A percentile compares a stretch with the other conserved stretches of the same genome.
Conservation (phyloP, 30 jellyfish, hydroid and myxozoan species). For the Aurelia coerulea region DNA sequence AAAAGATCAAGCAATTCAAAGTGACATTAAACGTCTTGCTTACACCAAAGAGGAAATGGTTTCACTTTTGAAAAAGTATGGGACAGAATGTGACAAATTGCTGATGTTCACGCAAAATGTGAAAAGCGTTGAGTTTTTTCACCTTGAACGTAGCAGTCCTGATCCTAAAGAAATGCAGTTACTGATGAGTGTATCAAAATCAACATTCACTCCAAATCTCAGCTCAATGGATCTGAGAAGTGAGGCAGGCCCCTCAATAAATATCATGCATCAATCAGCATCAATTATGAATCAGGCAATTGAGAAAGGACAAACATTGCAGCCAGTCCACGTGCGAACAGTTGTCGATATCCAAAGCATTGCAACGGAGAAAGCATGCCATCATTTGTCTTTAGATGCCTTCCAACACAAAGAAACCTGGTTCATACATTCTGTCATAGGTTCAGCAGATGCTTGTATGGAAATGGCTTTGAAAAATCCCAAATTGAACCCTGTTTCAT, state of each 20-base stretch:
- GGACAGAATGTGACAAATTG: conserved; percentile 30
- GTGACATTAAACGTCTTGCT: conserved; percentile 62
- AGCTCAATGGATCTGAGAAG: not conserved
- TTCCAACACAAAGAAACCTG: not conserved
- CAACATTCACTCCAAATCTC: not conserved
- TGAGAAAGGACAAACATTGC: not conserved
- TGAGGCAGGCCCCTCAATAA: not conserved
- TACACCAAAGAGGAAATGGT: conserved; percentile 64
- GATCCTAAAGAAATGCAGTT: conserved; percentile 34
- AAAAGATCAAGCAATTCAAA: conserved; percentile 34
- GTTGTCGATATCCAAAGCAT: not conserved
- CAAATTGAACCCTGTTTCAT: conserved; percentile 35
- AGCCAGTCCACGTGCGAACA: not conserved
- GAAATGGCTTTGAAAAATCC: conserved; percentile 30
- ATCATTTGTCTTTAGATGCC: no score
- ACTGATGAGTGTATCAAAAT: conserved; percentile 1
- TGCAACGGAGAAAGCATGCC: not conserved
- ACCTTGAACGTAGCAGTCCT: conserved; percentile 18
- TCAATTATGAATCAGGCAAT: not conserved
- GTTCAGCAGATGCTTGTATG: conserved; percentile 9
- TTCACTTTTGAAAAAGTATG: conserved; percentile 36
- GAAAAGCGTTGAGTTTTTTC: conserved; percentile 19
- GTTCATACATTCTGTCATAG: conserved; percentile 22
- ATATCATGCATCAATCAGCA: conserved; percentile 6
- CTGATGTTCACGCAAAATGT: conserved; percentile 79